Percentiles rank a stretch among this genome's conserved stretches.
Evolutionary conservation across 2,113 vertebrate species (phyloP).

Genomic region (Sylvia atricapilla): DNA sequence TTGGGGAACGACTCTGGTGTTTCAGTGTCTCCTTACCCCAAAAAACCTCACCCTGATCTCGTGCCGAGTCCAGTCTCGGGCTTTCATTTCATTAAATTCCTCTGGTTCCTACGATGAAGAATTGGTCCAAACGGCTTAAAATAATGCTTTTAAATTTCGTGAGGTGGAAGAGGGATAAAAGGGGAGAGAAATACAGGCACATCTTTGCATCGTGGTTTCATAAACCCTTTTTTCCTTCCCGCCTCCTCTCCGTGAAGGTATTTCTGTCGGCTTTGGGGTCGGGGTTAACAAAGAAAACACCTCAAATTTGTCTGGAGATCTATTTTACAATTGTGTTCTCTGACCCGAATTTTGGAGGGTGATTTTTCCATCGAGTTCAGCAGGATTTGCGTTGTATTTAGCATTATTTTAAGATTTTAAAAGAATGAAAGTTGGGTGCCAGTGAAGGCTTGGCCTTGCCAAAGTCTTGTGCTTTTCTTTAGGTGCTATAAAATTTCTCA

Average conservation of each 20-base stretch:
- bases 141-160: neutral
- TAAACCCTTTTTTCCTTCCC: neutral
- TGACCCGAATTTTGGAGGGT: neutral
- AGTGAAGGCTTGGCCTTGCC: neutral
- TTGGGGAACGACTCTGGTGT: neutral
- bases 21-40: neutral
- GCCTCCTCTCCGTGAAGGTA: neutral
- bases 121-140: neutral
- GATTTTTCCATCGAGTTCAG: neutral
- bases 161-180: neutral
- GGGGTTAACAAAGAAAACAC: neutral
- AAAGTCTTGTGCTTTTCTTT: neutral
- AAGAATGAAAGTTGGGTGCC: neutral
- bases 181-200: neutral
- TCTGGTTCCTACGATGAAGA: neutral
- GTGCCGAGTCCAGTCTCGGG: fast-evolving
- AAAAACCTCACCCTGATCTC: neutral
- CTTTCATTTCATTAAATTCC: neutral
- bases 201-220: neutral
- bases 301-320: neutral
- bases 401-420: neutral
- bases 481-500: neutral
- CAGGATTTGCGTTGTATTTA: neutral
- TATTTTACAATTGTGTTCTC: fast-evolving
- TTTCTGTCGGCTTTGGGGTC: neutral